Percentiles rank a stretch among this genome's conserved stretches.
Conservation (phyloP, 2,113 vertebrate genomes). For the Formicarius rufipectus region DNA sequence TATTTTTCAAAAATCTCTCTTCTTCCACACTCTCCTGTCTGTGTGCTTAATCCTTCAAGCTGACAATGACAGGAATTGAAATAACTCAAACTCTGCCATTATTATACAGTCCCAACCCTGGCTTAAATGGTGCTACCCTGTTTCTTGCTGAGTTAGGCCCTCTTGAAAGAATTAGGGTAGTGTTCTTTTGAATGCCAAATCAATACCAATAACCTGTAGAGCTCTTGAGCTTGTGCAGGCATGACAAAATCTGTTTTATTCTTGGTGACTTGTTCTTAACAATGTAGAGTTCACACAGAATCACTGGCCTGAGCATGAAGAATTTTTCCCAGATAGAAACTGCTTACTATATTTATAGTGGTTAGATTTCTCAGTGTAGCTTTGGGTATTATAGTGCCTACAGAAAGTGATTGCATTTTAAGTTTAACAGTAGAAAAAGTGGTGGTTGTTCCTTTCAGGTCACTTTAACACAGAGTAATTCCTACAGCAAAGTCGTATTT, state of each 20-base stretch:
- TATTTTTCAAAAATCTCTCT: background rate
- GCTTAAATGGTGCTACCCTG: background rate
- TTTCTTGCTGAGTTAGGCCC: background rate
- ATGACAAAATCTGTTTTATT: slow-evolving; percentile 8
- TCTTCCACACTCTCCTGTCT: background rate
- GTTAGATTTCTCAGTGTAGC: background rate
- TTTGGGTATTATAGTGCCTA: background rate
- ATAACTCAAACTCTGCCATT: background rate
- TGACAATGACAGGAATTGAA: background rate
- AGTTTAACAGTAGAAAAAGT: background rate
- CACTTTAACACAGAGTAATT: background rate
- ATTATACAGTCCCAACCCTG: background rate
- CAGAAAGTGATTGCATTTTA: background rate
- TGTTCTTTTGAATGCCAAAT: slow-evolving; percentile 37
- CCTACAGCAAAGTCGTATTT: background rate
- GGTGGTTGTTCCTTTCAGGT: background rate
- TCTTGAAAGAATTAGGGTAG: background rate
- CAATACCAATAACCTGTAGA: slow-evolving; percentile 40
- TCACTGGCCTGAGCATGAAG: background rate
- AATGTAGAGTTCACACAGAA: background rate
- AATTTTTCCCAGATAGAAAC: background rate
- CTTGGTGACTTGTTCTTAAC: background rate
- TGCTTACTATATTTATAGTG: background rate
- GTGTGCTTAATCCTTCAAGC: background rate
- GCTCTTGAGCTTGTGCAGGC: background rate